Conservation (phyloP, 2,797 vertebrate genomes). For the Nasua narica region DNA sequence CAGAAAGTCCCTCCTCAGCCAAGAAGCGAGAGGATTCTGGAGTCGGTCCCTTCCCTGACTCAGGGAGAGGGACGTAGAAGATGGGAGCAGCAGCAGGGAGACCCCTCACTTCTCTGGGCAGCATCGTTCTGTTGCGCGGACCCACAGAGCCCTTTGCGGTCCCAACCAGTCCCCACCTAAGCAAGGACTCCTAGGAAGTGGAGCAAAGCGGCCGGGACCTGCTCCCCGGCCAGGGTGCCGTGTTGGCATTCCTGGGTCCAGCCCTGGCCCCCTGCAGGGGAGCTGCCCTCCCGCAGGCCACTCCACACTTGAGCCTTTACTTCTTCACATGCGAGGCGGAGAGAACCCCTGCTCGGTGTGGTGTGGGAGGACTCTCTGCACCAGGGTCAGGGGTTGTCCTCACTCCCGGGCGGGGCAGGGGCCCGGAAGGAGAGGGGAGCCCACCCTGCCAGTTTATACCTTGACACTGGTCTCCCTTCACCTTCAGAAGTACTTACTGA, state of each 20-base stretch:
- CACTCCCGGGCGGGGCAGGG: neutral
- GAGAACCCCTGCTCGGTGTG: neutral
- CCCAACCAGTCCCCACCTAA: neutral
- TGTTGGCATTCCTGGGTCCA: fast-evolving
- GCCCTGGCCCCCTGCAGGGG: neutral
- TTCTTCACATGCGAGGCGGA: neutral
- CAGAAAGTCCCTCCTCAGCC: neutral
- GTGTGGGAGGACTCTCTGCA: neutral
- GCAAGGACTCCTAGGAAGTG: neutral
- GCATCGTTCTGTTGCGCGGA: neutral
- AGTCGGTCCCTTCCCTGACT: neutral
- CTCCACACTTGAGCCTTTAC: neutral
- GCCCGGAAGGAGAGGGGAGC: neutral
- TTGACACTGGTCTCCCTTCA: fast-evolving
- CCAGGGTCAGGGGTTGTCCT: neutral
- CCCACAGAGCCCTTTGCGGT: neutral
- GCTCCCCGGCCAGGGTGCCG: fast-evolving
- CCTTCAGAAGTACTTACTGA: neutral
- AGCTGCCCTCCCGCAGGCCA: neutral
- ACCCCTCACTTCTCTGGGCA: neutral
- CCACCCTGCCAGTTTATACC: neutral
- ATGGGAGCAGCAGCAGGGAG: fast-evolving
- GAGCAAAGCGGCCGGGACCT: neutral
- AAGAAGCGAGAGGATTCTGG: neutral
- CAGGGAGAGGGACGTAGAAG: neutral